phyloP scores from a whole-genome alignment of 2,888 invertebrate species.

The Spodoptera exigua region DNA sequence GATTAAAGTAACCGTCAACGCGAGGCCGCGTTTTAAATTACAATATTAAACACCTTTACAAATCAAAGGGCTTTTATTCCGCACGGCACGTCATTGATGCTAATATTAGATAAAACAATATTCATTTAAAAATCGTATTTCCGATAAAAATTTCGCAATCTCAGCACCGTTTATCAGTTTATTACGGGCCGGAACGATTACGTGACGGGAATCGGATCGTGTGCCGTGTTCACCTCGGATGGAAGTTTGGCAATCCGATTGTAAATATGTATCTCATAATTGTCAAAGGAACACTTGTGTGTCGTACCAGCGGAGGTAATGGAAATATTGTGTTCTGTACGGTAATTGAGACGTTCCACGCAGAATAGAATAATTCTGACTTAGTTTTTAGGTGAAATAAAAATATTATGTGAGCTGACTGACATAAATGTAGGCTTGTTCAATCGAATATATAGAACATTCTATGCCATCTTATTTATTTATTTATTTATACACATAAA shows the following conservation, averaged over 20 bases:
- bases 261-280: constrained; percentile 48
- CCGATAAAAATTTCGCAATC: constrained; percentile 52
- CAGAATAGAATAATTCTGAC: no score
- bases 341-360: no score
- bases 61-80: constrained; percentile 45
- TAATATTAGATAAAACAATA: constrained; percentile 56
- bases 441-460: no score
- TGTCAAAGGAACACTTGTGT: constrained; percentile 23
- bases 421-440: no score
- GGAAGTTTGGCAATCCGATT: constrained; percentile 30
- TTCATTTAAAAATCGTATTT: constrained; percentile 58
- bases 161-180: constrained; percentile 52
- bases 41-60: constrained; percentile 31
- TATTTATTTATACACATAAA: no score
- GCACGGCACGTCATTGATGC: constrained; percentile 38
- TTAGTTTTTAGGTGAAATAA: no score
- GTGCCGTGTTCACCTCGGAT: constrained; percentile 17
- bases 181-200: constrained; percentile 39
- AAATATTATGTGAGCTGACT: no score
- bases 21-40: constrained; percentile 18
- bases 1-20: not conserved
- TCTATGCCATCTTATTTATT: no score
- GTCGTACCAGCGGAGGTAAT: constrained; percentile 14
- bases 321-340: constrained; percentile 4
- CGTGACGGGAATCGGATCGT: constrained; percentile 46